phyloP scores from a whole-genome alignment of 2,888 invertebrate genomes.

The Ceratothoa steindachneri region DNA sequence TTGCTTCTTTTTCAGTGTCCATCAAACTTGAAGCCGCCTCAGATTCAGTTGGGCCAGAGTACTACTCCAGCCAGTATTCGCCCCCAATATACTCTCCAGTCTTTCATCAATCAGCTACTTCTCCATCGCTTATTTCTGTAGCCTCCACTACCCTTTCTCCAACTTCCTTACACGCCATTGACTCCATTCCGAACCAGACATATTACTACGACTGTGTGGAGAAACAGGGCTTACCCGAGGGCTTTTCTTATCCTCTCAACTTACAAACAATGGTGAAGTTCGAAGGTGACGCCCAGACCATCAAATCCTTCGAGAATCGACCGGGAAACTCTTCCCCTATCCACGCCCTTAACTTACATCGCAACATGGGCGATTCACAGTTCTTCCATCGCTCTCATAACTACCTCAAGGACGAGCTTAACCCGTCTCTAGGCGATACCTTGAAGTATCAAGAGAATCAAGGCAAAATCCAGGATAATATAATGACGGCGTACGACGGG shows the following conservation, averaged over 20 bases:
- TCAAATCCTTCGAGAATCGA: neutral
- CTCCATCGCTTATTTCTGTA: neutral
- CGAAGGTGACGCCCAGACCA: neutral
- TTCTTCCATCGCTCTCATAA: neutral
- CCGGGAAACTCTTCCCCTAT: neutral
- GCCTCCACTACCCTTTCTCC: neutral
- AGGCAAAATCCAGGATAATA: neutral
- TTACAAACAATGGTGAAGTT: neutral
- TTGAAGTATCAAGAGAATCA: neutral
- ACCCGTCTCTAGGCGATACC: neutral
- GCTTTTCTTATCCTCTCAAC: neutral
- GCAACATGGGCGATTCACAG: neutral
- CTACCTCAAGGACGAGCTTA: neutral
- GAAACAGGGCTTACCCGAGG: neutral
- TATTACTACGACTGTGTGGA: neutral
- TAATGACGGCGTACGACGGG: slow-evolving; percentile 4
- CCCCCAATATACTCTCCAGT: neutral
- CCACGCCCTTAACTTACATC: neutral
- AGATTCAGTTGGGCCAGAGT: neutral
- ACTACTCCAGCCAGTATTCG: neutral
- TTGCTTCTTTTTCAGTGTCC: neutral
- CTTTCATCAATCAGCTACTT: neutral
- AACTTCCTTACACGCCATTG: neutral
- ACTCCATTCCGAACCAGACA: neutral
- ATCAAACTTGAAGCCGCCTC: neutral